Conservation (phyloP, 2,113 vertebrate genomes). For the Oxyruncus cristatus region DNA sequence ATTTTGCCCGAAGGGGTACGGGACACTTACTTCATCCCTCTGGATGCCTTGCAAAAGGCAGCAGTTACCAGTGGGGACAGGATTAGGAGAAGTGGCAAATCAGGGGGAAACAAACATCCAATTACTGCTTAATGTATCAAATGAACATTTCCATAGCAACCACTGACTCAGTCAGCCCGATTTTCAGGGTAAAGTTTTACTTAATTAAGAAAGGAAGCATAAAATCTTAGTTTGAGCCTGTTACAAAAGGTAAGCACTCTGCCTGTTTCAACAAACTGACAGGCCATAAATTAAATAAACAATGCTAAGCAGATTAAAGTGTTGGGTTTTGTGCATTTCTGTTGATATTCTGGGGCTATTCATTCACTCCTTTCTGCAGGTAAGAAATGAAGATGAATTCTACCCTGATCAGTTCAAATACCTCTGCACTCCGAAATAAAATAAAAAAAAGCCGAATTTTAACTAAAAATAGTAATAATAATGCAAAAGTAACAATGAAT, state of each 20-base stretch:
- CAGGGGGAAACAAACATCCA: background rate
- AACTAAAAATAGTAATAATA: background rate
- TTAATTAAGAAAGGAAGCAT: background rate
- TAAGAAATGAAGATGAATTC: background rate
- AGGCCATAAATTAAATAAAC: background rate
- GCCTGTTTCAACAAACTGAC: background rate
- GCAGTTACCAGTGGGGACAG: rapidly evolving
- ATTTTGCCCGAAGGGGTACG: background rate
- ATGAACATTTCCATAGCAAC: background rate
- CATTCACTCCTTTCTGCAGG: background rate
- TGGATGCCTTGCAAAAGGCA: background rate
- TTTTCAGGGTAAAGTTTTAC: background rate
- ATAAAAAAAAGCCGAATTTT: background rate
- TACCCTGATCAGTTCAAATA: background rate
- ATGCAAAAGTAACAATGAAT: background rate
- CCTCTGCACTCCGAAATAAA: background rate
- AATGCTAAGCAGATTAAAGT: background rate
- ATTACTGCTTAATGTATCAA: background rate
- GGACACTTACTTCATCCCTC: background rate
- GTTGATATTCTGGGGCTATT: background rate
- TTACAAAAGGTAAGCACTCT: background rate
- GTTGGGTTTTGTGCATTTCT: background rate
- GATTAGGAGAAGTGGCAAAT: background rate
- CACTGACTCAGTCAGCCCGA: background rate
- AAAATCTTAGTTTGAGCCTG: background rate